Percentiles rank a stretch among this genome's conserved stretches.
phyloP scores from a whole-genome alignment of 2,113 vertebrate genomes.

The Camelus dromedarius region DNA sequence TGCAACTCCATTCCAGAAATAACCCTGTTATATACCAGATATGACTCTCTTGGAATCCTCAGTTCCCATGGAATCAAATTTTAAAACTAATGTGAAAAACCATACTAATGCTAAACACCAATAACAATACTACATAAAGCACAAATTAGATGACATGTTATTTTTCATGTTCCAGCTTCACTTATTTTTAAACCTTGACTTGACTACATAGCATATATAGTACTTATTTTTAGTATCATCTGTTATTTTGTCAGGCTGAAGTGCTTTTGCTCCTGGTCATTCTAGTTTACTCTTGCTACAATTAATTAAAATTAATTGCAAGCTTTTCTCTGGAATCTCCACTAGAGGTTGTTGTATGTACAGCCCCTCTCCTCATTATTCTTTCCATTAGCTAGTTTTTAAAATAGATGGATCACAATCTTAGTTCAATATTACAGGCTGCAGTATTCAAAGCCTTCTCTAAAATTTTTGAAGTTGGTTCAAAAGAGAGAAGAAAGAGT shows the following conservation, averaged over 20 bases:
- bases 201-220: neutral
- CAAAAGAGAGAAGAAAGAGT: neutral
- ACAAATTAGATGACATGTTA: neutral
- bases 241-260: neutral
- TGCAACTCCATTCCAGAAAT: neutral
- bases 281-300: neutral
- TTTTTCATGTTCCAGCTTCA: neutral
- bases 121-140: neutral
- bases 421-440: neutral
- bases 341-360: neutral
- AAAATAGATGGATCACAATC: conserved; percentile 46
- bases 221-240: neutral
- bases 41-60: neutral
- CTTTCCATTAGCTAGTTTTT: neutral
- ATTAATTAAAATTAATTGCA: conserved; percentile 57
- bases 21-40: neutral
- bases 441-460: neutral
- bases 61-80: neutral
- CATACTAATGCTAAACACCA: neutral
- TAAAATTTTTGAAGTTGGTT: conserved; percentile 40
- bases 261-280: neutral
- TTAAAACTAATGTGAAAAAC: neutral
- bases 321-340: neutral
- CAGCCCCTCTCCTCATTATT: neutral
- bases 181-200: neutral